Percentiles rank a stretch among this genome's conserved stretches.
These are phyloP conservation scores for Pempheris klunzingeri DNA, from an alignment of 2,797 vertebrate species.

Conservation along the genomic window DNA sequence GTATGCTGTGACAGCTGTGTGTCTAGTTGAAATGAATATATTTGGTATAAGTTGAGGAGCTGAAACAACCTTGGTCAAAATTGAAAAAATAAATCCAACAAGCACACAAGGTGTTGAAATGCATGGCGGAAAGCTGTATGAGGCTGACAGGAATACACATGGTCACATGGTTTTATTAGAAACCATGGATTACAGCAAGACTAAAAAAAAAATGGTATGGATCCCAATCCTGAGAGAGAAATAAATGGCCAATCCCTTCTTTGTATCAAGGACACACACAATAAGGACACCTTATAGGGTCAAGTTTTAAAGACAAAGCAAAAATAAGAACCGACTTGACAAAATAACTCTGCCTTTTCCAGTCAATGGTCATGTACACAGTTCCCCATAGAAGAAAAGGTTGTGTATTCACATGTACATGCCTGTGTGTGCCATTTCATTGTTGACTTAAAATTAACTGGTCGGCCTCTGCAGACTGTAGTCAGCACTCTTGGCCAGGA, in stretches of 20 bases:
- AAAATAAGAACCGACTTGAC: constrained; percentile 24
- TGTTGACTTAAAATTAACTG: constrained; percentile 52
- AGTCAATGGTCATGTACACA: background rate
- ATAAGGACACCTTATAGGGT: background rate
- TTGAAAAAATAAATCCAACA: background rate
- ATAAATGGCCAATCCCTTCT: too few species aligned
- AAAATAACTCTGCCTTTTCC: constrained; percentile 24
- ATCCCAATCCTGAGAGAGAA: background rate
- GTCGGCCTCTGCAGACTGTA: constrained; percentile 20
- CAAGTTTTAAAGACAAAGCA: constrained; percentile 12
- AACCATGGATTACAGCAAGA: background rate
- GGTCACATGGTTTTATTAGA: too few species aligned
- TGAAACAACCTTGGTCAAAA: background rate
- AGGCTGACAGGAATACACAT: too few species aligned
- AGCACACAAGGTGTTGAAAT: background rate
- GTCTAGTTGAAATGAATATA: background rate
- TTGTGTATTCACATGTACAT: constrained; percentile 1
- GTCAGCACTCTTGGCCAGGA: constrained; percentile 51
- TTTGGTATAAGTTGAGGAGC: background rate
- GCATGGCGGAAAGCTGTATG: too few species aligned
- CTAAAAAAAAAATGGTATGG: too few species aligned
- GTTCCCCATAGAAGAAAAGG: constrained; percentile 29
- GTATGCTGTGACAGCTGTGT: constrained; percentile 7
- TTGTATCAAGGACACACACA: background rate
- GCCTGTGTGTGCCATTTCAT: constrained; percentile 25